phyloP scores from a whole-genome alignment of 2,113 vertebrate genomes.

The Martes martes region DNA sequence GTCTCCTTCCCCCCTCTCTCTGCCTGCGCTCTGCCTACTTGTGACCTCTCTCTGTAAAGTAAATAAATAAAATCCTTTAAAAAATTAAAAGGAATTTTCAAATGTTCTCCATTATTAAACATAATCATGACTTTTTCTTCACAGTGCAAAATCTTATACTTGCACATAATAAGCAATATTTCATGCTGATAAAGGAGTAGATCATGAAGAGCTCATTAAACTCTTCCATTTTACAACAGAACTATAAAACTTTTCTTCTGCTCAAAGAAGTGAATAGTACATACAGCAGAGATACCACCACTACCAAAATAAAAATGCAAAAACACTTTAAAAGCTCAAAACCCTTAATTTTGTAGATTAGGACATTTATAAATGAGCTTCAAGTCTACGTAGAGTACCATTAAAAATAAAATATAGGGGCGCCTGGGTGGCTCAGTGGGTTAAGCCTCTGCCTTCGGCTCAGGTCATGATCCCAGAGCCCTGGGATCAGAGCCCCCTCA shows the following conservation, averaged over 20 bases:
- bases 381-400: background rate
- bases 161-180: background rate
- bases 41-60: too few relatives aligned
- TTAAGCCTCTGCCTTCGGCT: too few relatives aligned
- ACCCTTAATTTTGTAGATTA: background rate
- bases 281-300: background rate
- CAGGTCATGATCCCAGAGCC: too few relatives aligned
- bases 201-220: background rate
- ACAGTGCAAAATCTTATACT: background rate
- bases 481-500: too few relatives aligned
- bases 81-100: background rate
- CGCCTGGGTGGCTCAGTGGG: too few relatives aligned
- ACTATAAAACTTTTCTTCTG: background rate
- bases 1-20: too few relatives aligned
- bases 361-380: background rate
- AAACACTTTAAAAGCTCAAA: background rate
- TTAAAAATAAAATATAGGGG: background rate
- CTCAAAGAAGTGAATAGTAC: background rate
- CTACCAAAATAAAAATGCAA: background rate
- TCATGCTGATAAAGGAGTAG: background rate
- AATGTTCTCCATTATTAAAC: background rate
- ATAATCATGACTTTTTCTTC: background rate
- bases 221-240: background rate
- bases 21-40: too few relatives aligned
- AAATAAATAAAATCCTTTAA: too few relatives aligned